Evolutionary conservation across 1,140 invertebrate genomes (phyloP), one percentile per base, ranked within the genome.

Genomic region (Leptonema lineaticorne): DNA sequence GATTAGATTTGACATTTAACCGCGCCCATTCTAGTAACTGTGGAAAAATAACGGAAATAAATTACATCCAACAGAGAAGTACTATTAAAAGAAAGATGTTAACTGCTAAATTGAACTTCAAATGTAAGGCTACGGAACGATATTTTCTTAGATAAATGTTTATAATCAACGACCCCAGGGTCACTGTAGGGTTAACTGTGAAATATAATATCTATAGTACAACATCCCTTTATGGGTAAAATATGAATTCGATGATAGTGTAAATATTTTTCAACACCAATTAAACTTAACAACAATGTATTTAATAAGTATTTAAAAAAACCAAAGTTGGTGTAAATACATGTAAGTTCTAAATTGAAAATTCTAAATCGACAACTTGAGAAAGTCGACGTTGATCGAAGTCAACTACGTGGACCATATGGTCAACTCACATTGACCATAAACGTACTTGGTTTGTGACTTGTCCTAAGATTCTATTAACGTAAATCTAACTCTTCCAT

Each of bases 401-500:
- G 57, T 14, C 29, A 24, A 26, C 22, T 37, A 45, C 29, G 24
- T 26, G 22, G 29, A 45, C 59, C 59, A 62, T 62, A 62, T 62
- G 59, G 59, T 62, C 59, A 22, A 27, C 30, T 33, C 30, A 37
- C 33, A 33, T 62, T 62, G 59, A 33, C 59, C 59, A 62, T 62
- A 62, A 62, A 62, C 33, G 59, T 62, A 62, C 20, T 37, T 45
- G 22, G 59, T 62, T 11, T 62, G 59, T 27, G 56, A 11, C 20
- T 26, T 58, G 59, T 62, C 33, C 37, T 45, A 45, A 6, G 59
- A 62, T 62, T 62, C 7, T 62, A 45, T 33, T 1, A 7, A 53
- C 9, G 37, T 41, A 33, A 58, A 58, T 26, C 8, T 30, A 26
- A 5, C 56, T 58, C 18, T 26, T 58, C 59, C 59, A 62, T 62